Percentiles rank a stretch among this genome's conserved stretches.
Evolutionary conservation across 2,888 invertebrate genomes (phyloP).

Genomic region (Allygus modestus): DNA sequence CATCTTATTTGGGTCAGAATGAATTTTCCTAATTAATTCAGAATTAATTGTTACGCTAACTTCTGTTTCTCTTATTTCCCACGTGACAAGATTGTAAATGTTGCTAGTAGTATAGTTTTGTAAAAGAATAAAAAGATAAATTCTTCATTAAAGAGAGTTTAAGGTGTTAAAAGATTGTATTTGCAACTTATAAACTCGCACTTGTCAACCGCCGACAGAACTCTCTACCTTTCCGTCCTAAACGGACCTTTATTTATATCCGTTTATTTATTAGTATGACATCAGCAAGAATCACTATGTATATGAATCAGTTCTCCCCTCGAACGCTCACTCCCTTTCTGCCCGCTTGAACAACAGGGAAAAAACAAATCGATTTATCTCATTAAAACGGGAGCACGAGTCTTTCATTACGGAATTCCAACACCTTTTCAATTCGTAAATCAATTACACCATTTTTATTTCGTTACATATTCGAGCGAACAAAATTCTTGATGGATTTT

Average conservation of each 20-base stretch:
- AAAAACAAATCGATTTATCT: slow-evolving; percentile 56
- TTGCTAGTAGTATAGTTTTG: too few species aligned
- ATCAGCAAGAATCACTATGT: slow-evolving; percentile 13
- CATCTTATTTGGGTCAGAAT: neutral
- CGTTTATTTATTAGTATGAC: too few species aligned
- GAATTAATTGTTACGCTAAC: neutral
- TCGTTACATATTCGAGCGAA: slow-evolving; percentile 34
- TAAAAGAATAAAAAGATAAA: too few species aligned
- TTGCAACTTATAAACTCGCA: too few species aligned
- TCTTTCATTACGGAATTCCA: slow-evolving; percentile 37
- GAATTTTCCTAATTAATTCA: neutral
- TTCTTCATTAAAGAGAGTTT: too few species aligned
- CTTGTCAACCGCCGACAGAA: too few species aligned
- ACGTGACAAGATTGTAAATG: too few species aligned
- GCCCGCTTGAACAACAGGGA: neutral
- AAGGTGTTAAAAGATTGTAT: too few species aligned
- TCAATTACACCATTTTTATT: slow-evolving; percentile 53
- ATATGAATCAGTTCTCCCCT: slow-evolving; percentile 19
- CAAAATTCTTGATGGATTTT: slow-evolving; percentile 26
- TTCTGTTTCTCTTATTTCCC: neutral
- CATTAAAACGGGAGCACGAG: slow-evolving; percentile 39
- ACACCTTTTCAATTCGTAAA: slow-evolving; percentile 47
- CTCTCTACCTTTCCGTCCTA: too few species aligned
- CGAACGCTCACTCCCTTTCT: neutral
- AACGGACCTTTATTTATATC: too few species aligned